A percentile compares a stretch with the other conserved stretches of the same genome.
Conservation (phyloP, 2,113 vertebrate genomes). For the Mastomys coucha region DNA sequence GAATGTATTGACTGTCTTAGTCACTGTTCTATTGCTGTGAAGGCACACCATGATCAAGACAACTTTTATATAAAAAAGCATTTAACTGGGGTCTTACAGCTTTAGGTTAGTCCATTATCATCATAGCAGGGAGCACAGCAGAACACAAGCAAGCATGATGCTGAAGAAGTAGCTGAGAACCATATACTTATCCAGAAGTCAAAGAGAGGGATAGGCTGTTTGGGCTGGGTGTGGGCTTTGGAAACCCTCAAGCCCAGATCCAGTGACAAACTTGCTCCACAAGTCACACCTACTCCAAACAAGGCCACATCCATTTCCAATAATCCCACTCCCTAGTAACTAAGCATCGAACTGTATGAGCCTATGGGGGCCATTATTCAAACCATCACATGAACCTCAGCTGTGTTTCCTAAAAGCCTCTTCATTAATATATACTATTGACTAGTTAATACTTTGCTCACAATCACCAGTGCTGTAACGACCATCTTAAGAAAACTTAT, state of each 20-base stretch:
- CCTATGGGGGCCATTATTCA: background rate
- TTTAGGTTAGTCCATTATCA: background rate
- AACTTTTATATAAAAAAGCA: background rate
- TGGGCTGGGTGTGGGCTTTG: background rate
- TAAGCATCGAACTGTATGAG: background rate
- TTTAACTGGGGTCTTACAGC: background rate
- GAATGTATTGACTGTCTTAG: background rate
- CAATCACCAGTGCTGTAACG: background rate
- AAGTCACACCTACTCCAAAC: background rate
- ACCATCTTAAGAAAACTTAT: background rate
- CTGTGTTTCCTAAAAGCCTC: background rate
- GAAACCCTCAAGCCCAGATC: background rate
- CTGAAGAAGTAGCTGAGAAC: background rate
- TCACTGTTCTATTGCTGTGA: background rate
- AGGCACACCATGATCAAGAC: background rate
- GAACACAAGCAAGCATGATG: background rate
- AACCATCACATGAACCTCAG: background rate
- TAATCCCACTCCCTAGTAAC: background rate
- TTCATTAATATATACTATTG: background rate
- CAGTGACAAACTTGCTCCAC: background rate
- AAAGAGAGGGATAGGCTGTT: background rate
- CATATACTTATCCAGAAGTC: background rate
- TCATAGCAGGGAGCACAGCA: background rate
- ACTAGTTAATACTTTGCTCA: background rate
- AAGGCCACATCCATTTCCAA: background rate